These are phyloP conservation scores for Cryptomyrus ogoouensis DNA, from an alignment of 2,113 vertebrate genomes.

Conservation along the genomic window DNA sequence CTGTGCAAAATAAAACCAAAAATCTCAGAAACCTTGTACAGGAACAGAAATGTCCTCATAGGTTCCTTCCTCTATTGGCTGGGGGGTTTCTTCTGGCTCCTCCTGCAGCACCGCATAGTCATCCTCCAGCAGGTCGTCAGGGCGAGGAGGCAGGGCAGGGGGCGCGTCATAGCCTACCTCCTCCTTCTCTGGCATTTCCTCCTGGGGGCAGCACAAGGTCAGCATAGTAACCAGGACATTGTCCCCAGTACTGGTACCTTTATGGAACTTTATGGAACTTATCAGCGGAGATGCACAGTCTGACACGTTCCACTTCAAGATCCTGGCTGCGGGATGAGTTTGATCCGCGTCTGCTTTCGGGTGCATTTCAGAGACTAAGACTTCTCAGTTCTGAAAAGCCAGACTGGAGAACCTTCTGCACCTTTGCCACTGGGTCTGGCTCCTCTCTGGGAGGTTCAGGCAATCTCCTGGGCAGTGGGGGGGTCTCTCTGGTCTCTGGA, in stretches of 20 bases:
- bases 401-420: not conserved
- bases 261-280: not conserved
- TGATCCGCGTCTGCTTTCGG: not conserved
- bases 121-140: slow-evolving; percentile 22
- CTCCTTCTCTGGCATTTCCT: slow-evolving; percentile 24
- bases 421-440: not conserved
- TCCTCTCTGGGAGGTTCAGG: slow-evolving; percentile 37
- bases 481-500: slow-evolving; percentile 44
- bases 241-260: not conserved
- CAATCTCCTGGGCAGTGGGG: slow-evolving; percentile 20
- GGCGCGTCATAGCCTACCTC: slow-evolving; percentile 43
- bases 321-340: not conserved
- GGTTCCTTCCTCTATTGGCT: slow-evolving; percentile 37
- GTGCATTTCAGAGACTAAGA: not conserved
- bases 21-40: slow-evolving; percentile 23
- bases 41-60: slow-evolving; percentile 63
- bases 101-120: not conserved
- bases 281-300: not conserved
- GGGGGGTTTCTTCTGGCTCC: not conserved
- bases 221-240: not conserved
- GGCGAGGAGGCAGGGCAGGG: slow-evolving; percentile 43
- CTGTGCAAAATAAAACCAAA: not conserved
- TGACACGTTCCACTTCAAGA: not conserved
- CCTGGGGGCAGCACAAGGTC: not conserved
- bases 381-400: not conserved